Conservation (phyloP, 2,113 vertebrate species). For the Pardalotus punctatus region DNA sequence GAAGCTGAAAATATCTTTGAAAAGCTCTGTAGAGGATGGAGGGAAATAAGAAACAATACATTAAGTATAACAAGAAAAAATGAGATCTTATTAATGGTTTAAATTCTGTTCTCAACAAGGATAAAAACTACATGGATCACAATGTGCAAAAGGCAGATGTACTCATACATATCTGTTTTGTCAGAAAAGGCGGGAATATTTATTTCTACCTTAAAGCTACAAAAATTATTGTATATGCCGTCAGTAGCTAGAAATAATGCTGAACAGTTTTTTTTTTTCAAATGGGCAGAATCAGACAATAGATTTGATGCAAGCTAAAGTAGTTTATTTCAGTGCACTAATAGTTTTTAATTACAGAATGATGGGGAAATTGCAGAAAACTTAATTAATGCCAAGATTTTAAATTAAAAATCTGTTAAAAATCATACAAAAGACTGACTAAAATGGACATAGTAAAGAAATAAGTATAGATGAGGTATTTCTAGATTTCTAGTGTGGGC, state of each 20-base stretch:
- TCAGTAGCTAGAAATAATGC: background rate
- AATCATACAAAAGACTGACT: background rate
- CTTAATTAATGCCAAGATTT: background rate
- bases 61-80: slow-evolving; percentile 2
- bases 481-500: background rate
- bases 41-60: slow-evolving; percentile 5
- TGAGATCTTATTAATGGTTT: background rate
- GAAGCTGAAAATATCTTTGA: slow-evolving; percentile 6
- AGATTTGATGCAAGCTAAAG: background rate
- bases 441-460: background rate
- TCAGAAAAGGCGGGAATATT: background rate
- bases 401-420: background rate
- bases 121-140: background rate
- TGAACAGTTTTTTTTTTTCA: background rate
- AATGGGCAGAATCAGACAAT: background rate
- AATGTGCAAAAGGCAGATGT: background rate
- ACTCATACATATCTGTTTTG: background rate
- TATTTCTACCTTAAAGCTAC: background rate
- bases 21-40: background rate
- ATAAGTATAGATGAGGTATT: background rate
- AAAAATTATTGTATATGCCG: background rate
- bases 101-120: background rate
- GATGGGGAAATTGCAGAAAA: background rate
- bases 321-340: background rate
- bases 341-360: background rate